These are phyloP conservation scores for Biston stratarius DNA, from an alignment of 2,888 invertebrate species.

Conservation along the genomic window DNA sequence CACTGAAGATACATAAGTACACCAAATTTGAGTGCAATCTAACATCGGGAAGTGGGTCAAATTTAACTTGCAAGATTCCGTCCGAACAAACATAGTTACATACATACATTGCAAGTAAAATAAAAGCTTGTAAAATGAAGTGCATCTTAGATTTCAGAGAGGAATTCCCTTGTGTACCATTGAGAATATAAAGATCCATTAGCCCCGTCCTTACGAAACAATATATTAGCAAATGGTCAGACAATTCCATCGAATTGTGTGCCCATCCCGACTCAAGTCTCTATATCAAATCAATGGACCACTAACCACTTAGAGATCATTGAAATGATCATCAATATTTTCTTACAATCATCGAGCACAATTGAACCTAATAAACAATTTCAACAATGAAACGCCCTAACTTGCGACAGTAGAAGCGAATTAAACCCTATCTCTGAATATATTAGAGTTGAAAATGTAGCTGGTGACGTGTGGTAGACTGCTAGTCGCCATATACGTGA, in stretches of 20 bases:
- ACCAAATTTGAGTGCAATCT: too few relatives aligned
- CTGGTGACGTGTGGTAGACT: conserved; percentile 25
- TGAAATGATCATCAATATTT: conserved; percentile 28
- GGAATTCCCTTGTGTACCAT: too few relatives aligned
- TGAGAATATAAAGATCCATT: too few relatives aligned
- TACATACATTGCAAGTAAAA: too few relatives aligned
- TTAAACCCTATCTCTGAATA: neutral
- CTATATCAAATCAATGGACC: conserved; percentile 25
- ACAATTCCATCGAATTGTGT: neutral
- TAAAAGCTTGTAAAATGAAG: too few relatives aligned
- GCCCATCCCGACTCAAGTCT: conserved; percentile 6
- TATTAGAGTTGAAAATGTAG: conserved; percentile 2
- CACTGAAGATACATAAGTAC: too few relatives aligned
- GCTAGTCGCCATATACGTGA: conserved; percentile 38
- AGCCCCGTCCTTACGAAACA: too few relatives aligned
- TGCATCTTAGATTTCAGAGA: too few relatives aligned
- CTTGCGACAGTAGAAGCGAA: neutral
- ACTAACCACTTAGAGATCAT: conserved; percentile 32
- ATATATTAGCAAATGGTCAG: too few relatives aligned
- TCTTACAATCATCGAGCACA: conserved; percentile 27
- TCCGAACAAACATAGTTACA: too few relatives aligned
- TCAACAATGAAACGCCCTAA: conserved; percentile 11
- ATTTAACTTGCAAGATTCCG: too few relatives aligned
- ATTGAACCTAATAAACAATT: conserved; percentile 27
- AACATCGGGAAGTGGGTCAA: too few relatives aligned